These are phyloP conservation scores for Eulemur coronatus DNA, from an alignment of 2,797 vertebrate species.

Conservation along the genomic window DNA sequence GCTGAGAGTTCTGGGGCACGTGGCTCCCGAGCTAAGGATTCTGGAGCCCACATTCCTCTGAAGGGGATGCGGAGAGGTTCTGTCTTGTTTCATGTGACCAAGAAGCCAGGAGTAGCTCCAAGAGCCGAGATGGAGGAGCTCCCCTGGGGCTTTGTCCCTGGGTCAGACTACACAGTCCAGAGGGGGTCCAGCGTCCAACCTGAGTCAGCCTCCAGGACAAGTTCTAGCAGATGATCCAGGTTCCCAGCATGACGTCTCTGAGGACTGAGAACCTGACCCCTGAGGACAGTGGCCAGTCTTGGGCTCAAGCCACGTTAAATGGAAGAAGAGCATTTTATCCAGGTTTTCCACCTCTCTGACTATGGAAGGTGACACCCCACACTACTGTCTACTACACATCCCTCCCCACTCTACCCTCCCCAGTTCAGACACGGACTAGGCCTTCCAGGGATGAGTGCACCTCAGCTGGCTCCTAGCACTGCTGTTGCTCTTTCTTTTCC, in stretches of 20 bases:
- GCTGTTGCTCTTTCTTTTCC: neutral
- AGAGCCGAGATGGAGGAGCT: neutral
- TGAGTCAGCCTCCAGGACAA: neutral
- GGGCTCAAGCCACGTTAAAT: rapidly evolving
- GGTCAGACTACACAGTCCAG: rapidly evolving
- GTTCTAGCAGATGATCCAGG: neutral
- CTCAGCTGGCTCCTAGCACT: neutral
- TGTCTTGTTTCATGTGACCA: neutral
- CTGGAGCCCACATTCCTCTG: neutral
- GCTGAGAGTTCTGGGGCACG: neutral
- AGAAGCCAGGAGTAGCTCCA: neutral
- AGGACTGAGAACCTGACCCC: neutral
- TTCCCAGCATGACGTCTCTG: neutral
- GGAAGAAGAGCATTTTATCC: rapidly evolving
- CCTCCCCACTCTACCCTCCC: neutral
- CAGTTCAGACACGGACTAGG: neutral
- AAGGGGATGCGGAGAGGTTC: neutral
- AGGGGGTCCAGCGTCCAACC: rapidly evolving
- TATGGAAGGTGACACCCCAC: neutral
- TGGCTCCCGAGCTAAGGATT: neutral
- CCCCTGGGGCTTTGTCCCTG: rapidly evolving
- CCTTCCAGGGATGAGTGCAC: neutral
- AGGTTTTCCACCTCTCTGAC: neutral
- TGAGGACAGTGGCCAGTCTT: neutral
- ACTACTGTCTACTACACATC: neutral